Base-by-base conservation (phyloP, 2,888 invertebrate genomes). In the Pycnomerus fuliginosus region DNA sequence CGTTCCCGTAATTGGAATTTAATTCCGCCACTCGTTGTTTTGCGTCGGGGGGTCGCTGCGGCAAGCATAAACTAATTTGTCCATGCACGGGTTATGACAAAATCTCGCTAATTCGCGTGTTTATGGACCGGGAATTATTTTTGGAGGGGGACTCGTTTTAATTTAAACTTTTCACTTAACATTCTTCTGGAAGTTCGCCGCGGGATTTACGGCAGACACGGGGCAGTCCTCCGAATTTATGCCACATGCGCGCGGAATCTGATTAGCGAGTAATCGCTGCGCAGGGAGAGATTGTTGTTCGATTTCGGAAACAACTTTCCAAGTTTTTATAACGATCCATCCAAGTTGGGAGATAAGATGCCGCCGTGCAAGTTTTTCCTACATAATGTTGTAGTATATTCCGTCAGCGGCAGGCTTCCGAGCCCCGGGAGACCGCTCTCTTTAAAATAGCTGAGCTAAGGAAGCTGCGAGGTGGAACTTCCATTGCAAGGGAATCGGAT, bases 1-100 rank as follows among this genome's bases (percentile, higher is more conserved):
- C 55, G 47, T 53, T 55, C 32, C 36, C 44, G 43, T 56, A 60
- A 60, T 58, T 58, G 50, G 55, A 52, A 54, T 60, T 58, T 56
- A 56, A 56, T 56, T 60, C 45, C 32, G 39, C 31, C 40, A 43
- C 13, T 14, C 34, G 42, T 42, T 50, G 36, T 49, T 47, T 42
- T 32, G 40, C 27, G 28, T 30, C 30, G 10, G 13, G 28, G 23
- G 32, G 32, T 12, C 27, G 23, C 16, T 31, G 34, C 31, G 43
- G 36, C 20, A 3, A 3, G 31, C 43, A 31, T 43, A 43, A 43
- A 43, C 43, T 37, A 43, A 43, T 43, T 43, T 43, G 30, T 16
- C 27, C 27, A 32, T 23, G 32, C 30, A 23, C 36, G 15, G 27
- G 41, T 41, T 41, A 34, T 41, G 34, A 41, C 41, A 4, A 10